Percentiles rank a stretch among this genome's conserved stretches.
phyloP scores from a whole-genome alignment of 2,113 vertebrate species.

The cat (Felis catus) region F.catus_Fca126_mat1.0 CM031411.1:100260001-100260500 shows the following conservation, averaged over 20 bases:
- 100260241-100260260: constrained; percentile 29
- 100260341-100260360: constrained; percentile 45
- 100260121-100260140: background rate
- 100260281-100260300: constrained; percentile 51
- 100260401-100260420: constrained; percentile 59
- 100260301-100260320: constrained; percentile 41
- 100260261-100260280: constrained; percentile 64
- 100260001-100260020: constrained; percentile 43
- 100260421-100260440: constrained; percentile 49
- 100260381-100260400: constrained; percentile 56
- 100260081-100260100: constrained; percentile 45
- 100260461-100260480: constrained; percentile 38
- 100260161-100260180: background rate
- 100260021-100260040: constrained; percentile 34
- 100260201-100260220: background rate
- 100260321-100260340: constrained; percentile 57
- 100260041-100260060: constrained; percentile 65
- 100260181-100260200: background rate
- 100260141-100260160: background rate
- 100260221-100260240: background rate
- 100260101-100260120: background rate
- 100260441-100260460: constrained; percentile 25
- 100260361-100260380: constrained; percentile 42
- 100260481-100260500: constrained; percentile 50
- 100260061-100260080: constrained; percentile 33